Evolutionary conservation across 2,113 vertebrate species (phyloP), one percentile per base, ranked within the genome.

Genomic region (Aphelocoma coerulescens): DNA sequence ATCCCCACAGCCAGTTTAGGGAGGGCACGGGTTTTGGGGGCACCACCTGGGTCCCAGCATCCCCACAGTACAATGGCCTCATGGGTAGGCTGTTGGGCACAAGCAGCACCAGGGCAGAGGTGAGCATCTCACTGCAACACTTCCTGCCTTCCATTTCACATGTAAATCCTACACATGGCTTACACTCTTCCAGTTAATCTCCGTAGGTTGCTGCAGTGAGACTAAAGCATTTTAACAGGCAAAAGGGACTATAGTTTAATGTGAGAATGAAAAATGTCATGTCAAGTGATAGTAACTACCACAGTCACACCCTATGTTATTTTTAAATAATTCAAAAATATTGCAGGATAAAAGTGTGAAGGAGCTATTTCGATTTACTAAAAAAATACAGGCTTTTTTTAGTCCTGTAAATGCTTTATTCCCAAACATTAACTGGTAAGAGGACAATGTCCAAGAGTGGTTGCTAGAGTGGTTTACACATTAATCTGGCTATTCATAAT

Each of bases 31-130:
- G 19, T 51, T 86, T 49, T 0, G 2, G 71, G 48, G 58, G 19
- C 65, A 92, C 91, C 91, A 96, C 35, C 86, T 94, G 96, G 57
- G 93, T 85, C 84, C 68, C 73, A 92, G 88, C 26, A 68, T 11
- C 18, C 32, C 63, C 35, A 26, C 0, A 0, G 49, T 20, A 44
- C 58, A 44, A 10, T 1, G 9, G 26, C 10, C 62, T 61, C 12
- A 6, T 12, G 37, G 61, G 61, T 46, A 81, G 80, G 19, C 79
- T 88, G 23, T 1, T 44, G 67, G 52, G 35, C 7, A 4, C 55
- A 46, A 62, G 55, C 63, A 63, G 63, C 0, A 6, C 6, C 51
- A 46, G 33, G 43, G 27, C 68, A 82, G 80, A 78, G 52, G 44
- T 35, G 27, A 37, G 8, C 1, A 3, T 26, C 41, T 55, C 2